Conservation (phyloP, 2,797 vertebrate genomes). For the Peromyscus attwateri region DNA sequence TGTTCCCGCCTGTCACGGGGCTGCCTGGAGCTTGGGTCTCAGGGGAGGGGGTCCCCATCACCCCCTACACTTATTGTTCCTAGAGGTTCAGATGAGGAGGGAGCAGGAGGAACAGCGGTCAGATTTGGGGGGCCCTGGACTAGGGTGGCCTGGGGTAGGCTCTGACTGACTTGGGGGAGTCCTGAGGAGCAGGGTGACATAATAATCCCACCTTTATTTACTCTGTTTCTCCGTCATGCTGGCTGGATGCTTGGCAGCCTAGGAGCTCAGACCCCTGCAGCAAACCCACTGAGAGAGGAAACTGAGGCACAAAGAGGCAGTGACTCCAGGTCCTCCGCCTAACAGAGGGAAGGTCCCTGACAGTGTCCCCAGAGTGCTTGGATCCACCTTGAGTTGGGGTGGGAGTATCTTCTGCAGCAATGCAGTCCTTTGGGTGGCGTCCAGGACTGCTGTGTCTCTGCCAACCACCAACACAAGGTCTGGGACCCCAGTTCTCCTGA, state of each 20-base stretch:
- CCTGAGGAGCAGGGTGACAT: not conserved
- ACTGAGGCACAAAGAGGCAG: conserved; percentile 52
- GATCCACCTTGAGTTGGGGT: too few species aligned
- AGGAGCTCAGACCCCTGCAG: not conserved
- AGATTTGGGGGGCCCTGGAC: not conserved
- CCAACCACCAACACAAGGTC: not conserved
- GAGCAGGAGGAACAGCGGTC: not conserved
- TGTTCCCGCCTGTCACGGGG: conserved; percentile 85
- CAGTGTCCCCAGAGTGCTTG: not conserved
- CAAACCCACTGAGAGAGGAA: conserved; percentile 18
- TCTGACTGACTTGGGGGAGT: fast-evolving
- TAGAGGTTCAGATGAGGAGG: conserved; percentile 57
- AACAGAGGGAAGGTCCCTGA: not conserved
- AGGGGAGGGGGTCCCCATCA: conserved; percentile 62
- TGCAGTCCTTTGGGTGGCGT: not conserved
- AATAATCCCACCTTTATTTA: not conserved
- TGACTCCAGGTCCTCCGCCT: not conserved
- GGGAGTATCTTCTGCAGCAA: not conserved
- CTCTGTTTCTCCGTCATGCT: not conserved
- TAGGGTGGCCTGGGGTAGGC: not conserved
- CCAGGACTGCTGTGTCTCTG: not conserved
- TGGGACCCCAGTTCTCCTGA: not conserved
- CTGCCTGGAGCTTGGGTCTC: conserved; percentile 76
- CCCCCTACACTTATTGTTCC: conserved; percentile 81
- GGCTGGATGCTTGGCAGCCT: not conserved